A percentile compares a stretch with the other conserved stretches of the same genome.
Evolutionary conservation across 2,888 invertebrate genomes (phyloP).

Genomic region (Himalopsyche anomala): DNA sequence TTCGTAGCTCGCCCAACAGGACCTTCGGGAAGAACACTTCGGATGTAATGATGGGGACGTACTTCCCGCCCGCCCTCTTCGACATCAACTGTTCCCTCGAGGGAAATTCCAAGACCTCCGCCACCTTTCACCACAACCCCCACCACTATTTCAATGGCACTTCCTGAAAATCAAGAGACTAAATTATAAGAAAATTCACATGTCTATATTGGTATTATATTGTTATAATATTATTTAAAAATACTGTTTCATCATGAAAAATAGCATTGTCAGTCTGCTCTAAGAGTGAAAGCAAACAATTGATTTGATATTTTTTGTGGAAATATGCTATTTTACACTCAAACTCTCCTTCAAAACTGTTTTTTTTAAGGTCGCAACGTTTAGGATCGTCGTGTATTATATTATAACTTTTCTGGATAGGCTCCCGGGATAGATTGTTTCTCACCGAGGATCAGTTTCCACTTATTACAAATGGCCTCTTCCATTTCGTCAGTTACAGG

Average conservation of each 20-base stretch:
- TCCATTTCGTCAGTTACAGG: constrained; percentile 84
- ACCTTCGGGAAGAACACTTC: constrained; percentile 97
- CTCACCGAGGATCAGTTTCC: constrained; percentile 86
- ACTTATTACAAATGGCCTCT: constrained; percentile 87
- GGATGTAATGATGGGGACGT: constrained; percentile 98
- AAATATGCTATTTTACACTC: too few relatives aligned
- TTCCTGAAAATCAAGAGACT: constrained; percentile 71
- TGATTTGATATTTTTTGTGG: too few relatives aligned
- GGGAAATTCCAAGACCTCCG: constrained; percentile 96
- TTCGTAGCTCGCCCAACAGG: constrained; percentile 95
- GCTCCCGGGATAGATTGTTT: background rate
- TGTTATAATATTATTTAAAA: too few relatives aligned
- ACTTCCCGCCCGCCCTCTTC: constrained; percentile 98
- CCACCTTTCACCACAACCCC: constrained; percentile 82
- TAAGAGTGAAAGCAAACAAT: too few relatives aligned
- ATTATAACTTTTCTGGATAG: too few relatives aligned
- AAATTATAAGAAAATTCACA: background rate
- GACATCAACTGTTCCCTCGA: constrained; percentile 99
- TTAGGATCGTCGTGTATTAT: background rate
- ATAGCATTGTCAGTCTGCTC: too few relatives aligned
- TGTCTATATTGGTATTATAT: constrained; percentile 81
- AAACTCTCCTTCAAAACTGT: too few relatives aligned
- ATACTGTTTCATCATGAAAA: too few relatives aligned
- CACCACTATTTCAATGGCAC: constrained; percentile 76
- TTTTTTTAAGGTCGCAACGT: background rate